Evolutionary conservation across 2,797 vertebrate species (phyloP).

Genomic region (Mus spretus): DNA sequence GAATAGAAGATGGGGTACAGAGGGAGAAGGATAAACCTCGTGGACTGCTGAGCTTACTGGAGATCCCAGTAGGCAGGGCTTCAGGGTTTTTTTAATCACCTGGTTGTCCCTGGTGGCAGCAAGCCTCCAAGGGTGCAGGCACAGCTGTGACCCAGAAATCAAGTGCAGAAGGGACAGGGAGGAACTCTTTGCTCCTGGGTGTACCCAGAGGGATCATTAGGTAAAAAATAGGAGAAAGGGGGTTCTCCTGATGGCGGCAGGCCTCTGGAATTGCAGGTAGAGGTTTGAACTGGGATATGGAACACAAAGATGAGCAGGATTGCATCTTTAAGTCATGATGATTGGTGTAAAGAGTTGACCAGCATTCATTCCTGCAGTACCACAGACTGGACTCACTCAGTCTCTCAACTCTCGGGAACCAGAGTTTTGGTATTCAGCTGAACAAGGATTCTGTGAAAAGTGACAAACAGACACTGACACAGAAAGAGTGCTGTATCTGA

Average conservation of each 20-base stretch:
- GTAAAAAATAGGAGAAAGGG: neutral
- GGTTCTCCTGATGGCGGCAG: neutral
- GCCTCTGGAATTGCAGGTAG: neutral
- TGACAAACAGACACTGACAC: too few relatives aligned
- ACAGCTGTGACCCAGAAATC: neutral
- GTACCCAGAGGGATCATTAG: neutral
- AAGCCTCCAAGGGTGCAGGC: neutral
- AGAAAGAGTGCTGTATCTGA: too few relatives aligned
- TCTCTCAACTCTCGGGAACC: too few relatives aligned
- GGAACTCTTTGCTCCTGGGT: neutral
- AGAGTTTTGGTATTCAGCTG: too few relatives aligned
- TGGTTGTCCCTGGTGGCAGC: neutral
- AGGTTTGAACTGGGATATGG: neutral
- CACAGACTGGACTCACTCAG: too few relatives aligned
- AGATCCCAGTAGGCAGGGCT: neutral
- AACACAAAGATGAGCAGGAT: neutral
- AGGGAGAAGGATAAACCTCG: neutral
- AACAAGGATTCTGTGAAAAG: too few relatives aligned
- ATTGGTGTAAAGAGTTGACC: neutral
- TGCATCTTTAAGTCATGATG: neutral
- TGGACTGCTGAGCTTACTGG: fast-evolving
- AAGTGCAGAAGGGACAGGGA: neutral
- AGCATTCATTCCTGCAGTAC: neutral
- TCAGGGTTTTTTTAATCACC: neutral
- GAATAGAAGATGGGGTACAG: neutral